Evolutionary conservation across 2,113 vertebrate species (phyloP).

Genomic region (Hypanus sabinus): DNA sequence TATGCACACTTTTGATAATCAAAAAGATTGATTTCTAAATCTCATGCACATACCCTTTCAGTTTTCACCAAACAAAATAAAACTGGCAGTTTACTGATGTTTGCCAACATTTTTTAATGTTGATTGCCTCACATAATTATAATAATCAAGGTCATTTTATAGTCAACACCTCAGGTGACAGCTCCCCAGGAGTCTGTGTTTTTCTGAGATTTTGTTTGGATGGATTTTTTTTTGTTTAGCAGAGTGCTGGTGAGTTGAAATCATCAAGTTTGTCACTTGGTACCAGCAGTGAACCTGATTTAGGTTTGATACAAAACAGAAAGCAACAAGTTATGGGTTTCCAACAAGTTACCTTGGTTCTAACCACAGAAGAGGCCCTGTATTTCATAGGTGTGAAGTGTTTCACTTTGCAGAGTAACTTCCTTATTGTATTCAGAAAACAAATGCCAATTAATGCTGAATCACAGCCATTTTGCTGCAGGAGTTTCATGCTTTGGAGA

Average conservation of each 20-base stretch:
- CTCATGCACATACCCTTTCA: neutral
- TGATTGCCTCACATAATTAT: neutral
- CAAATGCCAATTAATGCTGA: neutral
- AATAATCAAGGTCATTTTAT: conserved; percentile 23
- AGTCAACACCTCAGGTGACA: conserved; percentile 19
- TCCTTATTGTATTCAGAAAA: neutral
- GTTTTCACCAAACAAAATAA: neutral
- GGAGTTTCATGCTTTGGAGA: neutral
- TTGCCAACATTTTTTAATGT: neutral
- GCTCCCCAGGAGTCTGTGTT: conserved; percentile 10
- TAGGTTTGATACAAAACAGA: neutral
- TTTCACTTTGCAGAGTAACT: neutral
- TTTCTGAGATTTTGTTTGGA: conserved; percentile 28
- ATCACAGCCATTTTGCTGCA: neutral
- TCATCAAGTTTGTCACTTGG: neutral
- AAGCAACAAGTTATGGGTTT: neutral
- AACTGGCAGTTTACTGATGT: neutral
- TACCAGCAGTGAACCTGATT: neutral
- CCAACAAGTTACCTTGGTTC: neutral
- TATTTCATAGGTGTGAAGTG: neutral
- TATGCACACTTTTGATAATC: neutral
- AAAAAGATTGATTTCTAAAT: neutral
- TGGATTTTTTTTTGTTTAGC: neutral
- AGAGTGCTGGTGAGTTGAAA: neutral
- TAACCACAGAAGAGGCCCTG: neutral